Base-by-base conservation (phyloP, 1,140 invertebrate genomes). In the Achroia grisella region DNA sequence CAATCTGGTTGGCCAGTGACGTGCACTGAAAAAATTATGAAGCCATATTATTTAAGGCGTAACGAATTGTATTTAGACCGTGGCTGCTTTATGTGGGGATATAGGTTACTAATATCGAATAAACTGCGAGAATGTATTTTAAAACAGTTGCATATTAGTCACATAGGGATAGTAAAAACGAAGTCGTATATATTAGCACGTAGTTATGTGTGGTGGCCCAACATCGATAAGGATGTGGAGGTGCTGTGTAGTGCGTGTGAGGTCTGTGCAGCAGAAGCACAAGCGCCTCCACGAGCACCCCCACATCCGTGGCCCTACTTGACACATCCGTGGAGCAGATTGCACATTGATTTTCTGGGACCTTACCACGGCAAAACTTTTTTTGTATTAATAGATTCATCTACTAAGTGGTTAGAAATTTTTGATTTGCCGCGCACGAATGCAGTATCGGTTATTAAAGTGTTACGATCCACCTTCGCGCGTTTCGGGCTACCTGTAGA, bases 271-370 rank as follows among this genome's bases (percentile, higher is more conserved):
- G 49, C 32, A 59, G 31, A 10, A 48, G 2, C 44, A 56, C 27
- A 67, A 56, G 50, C 64, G n/a, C n/a, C n/a, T n/a, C 60, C 1
- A 42, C 52, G 10, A 63, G 58, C n/a, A 17, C 56, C 62, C 10
- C 56, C 43, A 29, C 15, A 40, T 17, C 86, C 86, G 45, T 39
- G 54, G 52, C 30, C 87, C 69, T 49, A 42, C 15, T 44, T 51
- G 1, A 44, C 41, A 34, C 83, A 77, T 0, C n/a, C n/a, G n/a
- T 89, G 85, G 78, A 52, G 73, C 10, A 52, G 87, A 37, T 31
- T 89, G 0, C 87, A 89, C 49, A 61, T 86, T 0, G 89, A 39
- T 54, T 88, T 86, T 57, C 78, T 79, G 3, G 84, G 86, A 8
- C 61, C 64, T 12, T 73, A 81, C 33, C 34, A 65, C 28, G 59